Percentiles rank a stretch among this genome's conserved stretches.
Evolutionary conservation across 2,113 vertebrate genomes (phyloP).

Genomic region (Ia io): DNA sequence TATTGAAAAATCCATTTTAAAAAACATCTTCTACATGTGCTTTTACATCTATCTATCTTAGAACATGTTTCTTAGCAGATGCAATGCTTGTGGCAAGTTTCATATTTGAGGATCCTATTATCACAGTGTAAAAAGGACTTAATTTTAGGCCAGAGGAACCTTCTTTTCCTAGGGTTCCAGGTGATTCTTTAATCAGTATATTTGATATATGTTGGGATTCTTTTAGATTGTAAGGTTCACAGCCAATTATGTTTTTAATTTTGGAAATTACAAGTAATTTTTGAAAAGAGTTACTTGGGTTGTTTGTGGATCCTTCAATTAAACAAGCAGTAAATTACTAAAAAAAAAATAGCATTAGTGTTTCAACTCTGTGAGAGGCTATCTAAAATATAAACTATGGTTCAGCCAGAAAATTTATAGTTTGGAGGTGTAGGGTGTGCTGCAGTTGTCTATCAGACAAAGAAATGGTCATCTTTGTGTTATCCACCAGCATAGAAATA

Average conservation of each 20-base stretch:
- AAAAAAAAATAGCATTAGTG: background rate
- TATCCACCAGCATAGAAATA: background rate
- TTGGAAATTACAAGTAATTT: background rate
- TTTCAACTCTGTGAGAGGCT: background rate
- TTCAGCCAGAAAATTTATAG: background rate
- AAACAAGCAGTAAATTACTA: background rate
- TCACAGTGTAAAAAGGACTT: background rate
- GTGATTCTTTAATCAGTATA: background rate
- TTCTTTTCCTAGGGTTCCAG: background rate
- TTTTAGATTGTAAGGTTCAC: background rate
- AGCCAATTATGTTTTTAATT: background rate
- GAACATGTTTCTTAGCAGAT: background rate
- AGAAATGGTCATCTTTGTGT: background rate
- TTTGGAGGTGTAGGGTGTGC: background rate
- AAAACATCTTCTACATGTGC: background rate
- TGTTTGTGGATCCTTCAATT: background rate
- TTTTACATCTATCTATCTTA: background rate
- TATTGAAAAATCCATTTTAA: background rate
- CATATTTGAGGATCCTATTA: constrained; percentile 1
- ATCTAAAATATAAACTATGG: background rate
- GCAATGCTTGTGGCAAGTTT: background rate
- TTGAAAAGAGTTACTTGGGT: background rate
- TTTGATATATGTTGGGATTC: background rate
- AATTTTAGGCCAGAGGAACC: background rate
- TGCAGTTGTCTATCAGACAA: background rate